phyloP scores from a whole-genome alignment of 2,113 vertebrate species.

The Miniopterus natalensis region DNA sequence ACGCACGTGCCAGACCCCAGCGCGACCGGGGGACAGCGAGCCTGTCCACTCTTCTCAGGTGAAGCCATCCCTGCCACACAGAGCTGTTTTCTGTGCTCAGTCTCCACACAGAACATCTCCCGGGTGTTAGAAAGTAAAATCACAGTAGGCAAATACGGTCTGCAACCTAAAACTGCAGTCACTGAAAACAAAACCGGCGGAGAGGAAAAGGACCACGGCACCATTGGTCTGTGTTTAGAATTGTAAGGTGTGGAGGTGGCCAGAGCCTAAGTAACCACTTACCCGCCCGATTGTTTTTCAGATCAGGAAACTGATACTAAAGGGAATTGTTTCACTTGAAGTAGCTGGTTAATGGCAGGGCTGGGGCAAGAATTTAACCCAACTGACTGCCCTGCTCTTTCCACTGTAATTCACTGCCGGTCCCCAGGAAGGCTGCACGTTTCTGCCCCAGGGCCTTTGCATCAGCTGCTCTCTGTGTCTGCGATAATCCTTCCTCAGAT shows the following conservation, averaged over 20 bases:
- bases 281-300: background rate
- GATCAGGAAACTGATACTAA: background rate
- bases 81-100: background rate
- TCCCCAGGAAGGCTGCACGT: accelerated
- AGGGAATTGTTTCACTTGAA: background rate
- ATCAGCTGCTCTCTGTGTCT: accelerated
- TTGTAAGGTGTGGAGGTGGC: too few species aligned
- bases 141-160: accelerated
- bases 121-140: accelerated
- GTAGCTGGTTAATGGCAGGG: background rate
- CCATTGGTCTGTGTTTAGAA: background rate
- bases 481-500: background rate
- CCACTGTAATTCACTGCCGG: background rate
- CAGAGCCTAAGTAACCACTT: background rate
- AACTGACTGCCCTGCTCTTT: background rate
- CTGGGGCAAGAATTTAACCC: background rate
- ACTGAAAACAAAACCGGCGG: background rate
- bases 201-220: background rate
- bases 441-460: background rate
- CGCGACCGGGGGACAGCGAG: accelerated
- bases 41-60: background rate
- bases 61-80: accelerated
- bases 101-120: background rate
- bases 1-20: background rate
- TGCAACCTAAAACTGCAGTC: background rate